Percentiles rank a stretch among this genome's conserved stretches.
Evolutionary conservation across 2,888 invertebrate species (phyloP).

Genomic region (Clistopyga incitator): DNA sequence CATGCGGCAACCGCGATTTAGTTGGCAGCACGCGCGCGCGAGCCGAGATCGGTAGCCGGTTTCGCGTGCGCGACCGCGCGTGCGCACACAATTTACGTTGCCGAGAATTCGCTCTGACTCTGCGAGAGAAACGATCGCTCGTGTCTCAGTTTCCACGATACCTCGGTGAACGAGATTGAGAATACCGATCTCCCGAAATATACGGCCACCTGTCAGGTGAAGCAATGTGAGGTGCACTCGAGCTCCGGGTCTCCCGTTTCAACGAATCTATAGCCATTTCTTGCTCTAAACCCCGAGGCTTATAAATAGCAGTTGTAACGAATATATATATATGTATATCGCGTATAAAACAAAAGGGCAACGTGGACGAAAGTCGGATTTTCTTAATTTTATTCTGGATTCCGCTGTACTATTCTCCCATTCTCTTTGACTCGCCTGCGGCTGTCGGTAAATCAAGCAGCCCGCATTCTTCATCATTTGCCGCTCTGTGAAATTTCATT

Average conservation of each 20-base stretch:
- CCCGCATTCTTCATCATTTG: slow-evolving; percentile 43
- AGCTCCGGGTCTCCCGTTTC: slow-evolving; percentile 32
- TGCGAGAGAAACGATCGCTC: slow-evolving; percentile 55
- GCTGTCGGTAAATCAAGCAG: slow-evolving; percentile 61
- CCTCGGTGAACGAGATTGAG: slow-evolving; percentile 63
- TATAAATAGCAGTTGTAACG: slow-evolving; percentile 5
- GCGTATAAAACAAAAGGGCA: slow-evolving; percentile 58
- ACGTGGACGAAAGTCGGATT: slow-evolving; percentile 42
- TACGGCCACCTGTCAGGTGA: slow-evolving; percentile 67
- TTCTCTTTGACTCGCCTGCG: slow-evolving; percentile 30
- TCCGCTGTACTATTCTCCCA: slow-evolving; percentile 13
- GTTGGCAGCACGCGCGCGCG: slow-evolving; percentile 9
- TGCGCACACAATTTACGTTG: slow-evolving; percentile 60
- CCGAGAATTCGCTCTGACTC: slow-evolving; percentile 49
- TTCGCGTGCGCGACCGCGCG: slow-evolving; percentile 27
- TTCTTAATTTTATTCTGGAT: slow-evolving; percentile 53
- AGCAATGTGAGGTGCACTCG: slow-evolving; percentile 38
- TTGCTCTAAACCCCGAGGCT: slow-evolving; percentile 44
- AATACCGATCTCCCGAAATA: slow-evolving; percentile 76
- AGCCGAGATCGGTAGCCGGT: slow-evolving; percentile 46
- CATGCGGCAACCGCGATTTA: slow-evolving; percentile 40
- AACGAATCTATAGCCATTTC: slow-evolving; percentile 38
- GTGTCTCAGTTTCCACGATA: slow-evolving; percentile 61
- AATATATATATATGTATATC: no score
- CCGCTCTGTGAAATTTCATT: slow-evolving; percentile 42